These are phyloP conservation scores for Brachirus orientalis DNA, from an alignment of 2,113 vertebrate species.

Conservation along the genomic window DNA sequence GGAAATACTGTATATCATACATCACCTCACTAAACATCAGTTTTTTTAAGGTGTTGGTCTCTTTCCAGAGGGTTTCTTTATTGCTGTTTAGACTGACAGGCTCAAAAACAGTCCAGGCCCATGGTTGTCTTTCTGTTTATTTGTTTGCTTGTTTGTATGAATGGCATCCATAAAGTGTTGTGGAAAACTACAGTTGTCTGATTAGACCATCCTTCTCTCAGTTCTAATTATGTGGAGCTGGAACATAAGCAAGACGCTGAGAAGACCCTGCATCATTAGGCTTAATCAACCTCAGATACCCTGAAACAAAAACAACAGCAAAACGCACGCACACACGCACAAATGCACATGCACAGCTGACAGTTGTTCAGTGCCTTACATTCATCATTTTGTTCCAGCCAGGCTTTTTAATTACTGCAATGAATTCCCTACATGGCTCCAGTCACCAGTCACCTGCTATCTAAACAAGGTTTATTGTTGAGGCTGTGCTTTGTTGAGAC, in stretches of 20 bases:
- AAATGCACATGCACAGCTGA: slow-evolving; percentile 31
- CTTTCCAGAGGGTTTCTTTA: no score
- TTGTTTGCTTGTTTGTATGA: slow-evolving; percentile 10
- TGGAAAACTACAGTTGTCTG: slow-evolving; percentile 45
- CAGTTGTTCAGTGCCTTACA: slow-evolving; percentile 72
- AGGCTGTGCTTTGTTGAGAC: slow-evolving; percentile 48
- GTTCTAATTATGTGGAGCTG: slow-evolving; percentile 53
- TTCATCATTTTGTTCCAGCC: slow-evolving; percentile 73
- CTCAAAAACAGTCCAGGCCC: slow-evolving; percentile 12
- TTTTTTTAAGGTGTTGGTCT: no score
- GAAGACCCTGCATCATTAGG: slow-evolving; percentile 50
- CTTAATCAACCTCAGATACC: slow-evolving; percentile 58
- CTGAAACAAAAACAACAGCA: slow-evolving; percentile 36
- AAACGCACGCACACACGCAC: background rate
- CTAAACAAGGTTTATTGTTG: slow-evolving; percentile 49
- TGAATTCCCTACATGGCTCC: slow-evolving; percentile 67
- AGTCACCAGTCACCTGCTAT: slow-evolving; percentile 49
- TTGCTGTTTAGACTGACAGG: slow-evolving; percentile 26
- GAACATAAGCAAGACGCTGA: slow-evolving; percentile 59
- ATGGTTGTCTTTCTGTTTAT: background rate
- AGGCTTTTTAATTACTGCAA: slow-evolving; percentile 76
- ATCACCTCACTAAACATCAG: no score
- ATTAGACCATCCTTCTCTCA: slow-evolving; percentile 53
- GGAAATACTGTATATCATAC: no score
- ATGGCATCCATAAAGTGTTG: slow-evolving; percentile 13